Evolutionary conservation across 2,113 vertebrate species (phyloP), one percentile per base, ranked within the genome.

Genomic region (Tichodroma muraria): DNA sequence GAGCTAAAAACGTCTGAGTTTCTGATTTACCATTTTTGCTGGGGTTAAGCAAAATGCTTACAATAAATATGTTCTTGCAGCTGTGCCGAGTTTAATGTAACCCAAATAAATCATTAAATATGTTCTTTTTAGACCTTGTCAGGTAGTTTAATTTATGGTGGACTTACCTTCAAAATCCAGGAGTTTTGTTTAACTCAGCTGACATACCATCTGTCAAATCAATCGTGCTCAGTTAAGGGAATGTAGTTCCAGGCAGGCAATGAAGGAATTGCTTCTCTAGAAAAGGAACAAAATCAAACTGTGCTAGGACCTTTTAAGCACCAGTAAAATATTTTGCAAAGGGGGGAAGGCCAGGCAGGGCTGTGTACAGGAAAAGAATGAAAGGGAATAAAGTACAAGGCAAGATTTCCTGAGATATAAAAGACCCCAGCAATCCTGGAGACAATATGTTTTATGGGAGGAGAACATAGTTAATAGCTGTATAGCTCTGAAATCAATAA

Each of bases 101-200:
- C 60, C 59, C 35, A 42, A 65, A 54, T 66, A 81, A 47, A 45
- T 96, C 30, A 84, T 81, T 75, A 75, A 88, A 44, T 76, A 20
- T 35, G 47, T 72, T 75, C 2, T 78, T 89, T 65, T 22, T 53
- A 56, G 57, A 63, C 44, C 45, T 30, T 84, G 44, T 60, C 57
- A 85, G 11, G 33, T 64, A 78, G 47, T 61, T 94, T 71, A 86
- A 56, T 91, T 93, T 91, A 82, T 93, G 65, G 52, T 91, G 87
- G 73, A 70, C 5, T 92, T 93, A 59, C 42, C 77, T 85, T 87
- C 65, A 91, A 53, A 93, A 81, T 71, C 15, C 28, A 44, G 13
- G 33, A 69, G 35, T 75, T 90, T 65, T 80, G 38, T 86, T 81
- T 78, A 71, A 85, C 49, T 61, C 31, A 2, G 52, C 68, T 73